phyloP scores from a whole-genome alignment of 2,113 vertebrate species.

The Microcebus lehilahytsara region DNA sequence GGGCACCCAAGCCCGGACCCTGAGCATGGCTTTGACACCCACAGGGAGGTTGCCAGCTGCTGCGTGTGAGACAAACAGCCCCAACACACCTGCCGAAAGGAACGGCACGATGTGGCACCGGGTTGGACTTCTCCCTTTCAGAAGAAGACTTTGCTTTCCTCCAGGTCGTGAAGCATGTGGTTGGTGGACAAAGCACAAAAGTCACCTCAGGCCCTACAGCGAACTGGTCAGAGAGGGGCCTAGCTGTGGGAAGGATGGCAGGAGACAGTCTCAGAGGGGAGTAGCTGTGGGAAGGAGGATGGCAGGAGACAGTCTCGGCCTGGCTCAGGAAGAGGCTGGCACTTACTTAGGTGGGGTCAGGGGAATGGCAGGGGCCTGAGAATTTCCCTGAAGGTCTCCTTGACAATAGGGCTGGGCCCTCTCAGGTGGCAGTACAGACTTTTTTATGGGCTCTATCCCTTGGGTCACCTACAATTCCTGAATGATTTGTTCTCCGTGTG shows the following conservation, averaged over 20 bases:
- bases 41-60: constrained; percentile 75
- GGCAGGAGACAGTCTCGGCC: not conserved
- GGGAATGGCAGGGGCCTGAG: not conserved
- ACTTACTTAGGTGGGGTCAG: rapidly evolving
- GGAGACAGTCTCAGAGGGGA: not conserved
- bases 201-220: not conserved
- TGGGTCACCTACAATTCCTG: constrained; percentile 20
- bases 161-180: not conserved
- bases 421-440: not conserved
- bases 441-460: not conserved
- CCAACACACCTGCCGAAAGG: constrained; percentile 67
- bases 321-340: not conserved
- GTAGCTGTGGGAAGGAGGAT: not conserved
- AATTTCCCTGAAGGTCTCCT: not conserved
- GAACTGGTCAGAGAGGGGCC: not conserved
- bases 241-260: not conserved
- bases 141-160: not conserved
- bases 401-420: not conserved
- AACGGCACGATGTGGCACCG: not conserved
- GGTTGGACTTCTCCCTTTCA: not conserved
- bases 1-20: constrained; percentile 61
- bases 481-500: constrained; percentile 20
- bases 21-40: constrained; percentile 76
- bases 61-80: constrained; percentile 72
- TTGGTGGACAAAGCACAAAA: not conserved